Base-by-base conservation (phyloP, 2,797 vertebrate species). In the Scarus forsteni region DNA sequence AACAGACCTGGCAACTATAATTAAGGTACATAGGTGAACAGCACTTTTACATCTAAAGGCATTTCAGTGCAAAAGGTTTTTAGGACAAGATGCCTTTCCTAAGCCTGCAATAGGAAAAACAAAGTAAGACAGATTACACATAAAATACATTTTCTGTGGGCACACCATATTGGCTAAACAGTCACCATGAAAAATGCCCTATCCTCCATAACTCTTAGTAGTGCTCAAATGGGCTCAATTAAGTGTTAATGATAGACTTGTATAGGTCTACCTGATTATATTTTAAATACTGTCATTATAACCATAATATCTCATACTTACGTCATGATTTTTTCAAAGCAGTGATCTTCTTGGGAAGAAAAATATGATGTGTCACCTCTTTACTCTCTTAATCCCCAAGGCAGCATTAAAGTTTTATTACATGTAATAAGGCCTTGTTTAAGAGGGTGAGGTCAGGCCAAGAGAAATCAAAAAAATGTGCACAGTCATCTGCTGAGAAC, bases 391-490 rank as follows among this genome's bases (percentile, higher is more conserved):
- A 14, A 66, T 38, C 15, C 36, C 66, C 27, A 0, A 19, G 65
- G 81, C 48, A 43, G 52, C 63, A 79, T 86, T 81, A 86, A 83
- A 81, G 12, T 86, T 88, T 73, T 43, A 88, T 68, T 38, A 18
- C 62, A 46, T 66, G 61, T 73, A 83, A 84, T 77, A 84, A 84
- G 72, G 5, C 56, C 43, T 66, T 48, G 69, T 72, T 72, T 84
- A 46, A 73, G 76, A 62, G 61, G 57, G 19, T 42, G 48, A 67
- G 50, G 52, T 58, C 58, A 59, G 16, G 36, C 16, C 19, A 46
- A 66, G 55, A 50, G 46, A 61, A 75, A 69, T 15, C 53, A 70
- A 66, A 55, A 43, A 45, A 46, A 70, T n/a, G 59, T 53, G 49
- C 42, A 10, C 39, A 53, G 60, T n/a, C 55, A 43, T 62, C 27